Evolutionary conservation across 2,888 invertebrate genomes (phyloP).

Genomic region (Isoperla grammatica): DNA sequence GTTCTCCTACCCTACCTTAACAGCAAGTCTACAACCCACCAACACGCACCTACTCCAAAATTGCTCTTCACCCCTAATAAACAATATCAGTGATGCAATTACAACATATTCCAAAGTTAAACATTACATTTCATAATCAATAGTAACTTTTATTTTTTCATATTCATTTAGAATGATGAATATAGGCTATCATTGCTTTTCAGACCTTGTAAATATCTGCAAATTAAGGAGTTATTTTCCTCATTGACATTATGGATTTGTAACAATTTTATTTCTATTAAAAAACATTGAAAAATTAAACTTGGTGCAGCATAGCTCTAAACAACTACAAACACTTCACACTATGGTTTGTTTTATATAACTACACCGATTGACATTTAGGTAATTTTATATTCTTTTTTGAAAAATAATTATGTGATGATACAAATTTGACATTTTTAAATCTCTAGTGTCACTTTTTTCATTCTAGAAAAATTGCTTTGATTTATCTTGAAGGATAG

Average conservation of each 20-base stretch:
- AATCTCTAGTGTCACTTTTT: constrained; percentile 10
- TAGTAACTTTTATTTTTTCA: constrained; percentile 22
- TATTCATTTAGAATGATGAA: constrained; percentile 20
- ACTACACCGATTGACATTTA: constrained; percentile 13
- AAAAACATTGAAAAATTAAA: constrained; percentile 2
- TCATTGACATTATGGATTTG: not conserved
- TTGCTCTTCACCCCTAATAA: not conserved
- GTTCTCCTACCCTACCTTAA: not conserved
- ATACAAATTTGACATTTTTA: constrained; percentile 4
- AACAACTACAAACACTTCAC: not conserved
- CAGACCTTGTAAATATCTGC: constrained; percentile 13
- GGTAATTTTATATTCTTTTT: constrained; percentile 9
- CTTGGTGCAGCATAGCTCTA: not conserved
- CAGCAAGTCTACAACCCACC: constrained; percentile 6
- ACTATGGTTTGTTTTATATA: not conserved
- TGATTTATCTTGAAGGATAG: constrained; percentile 4
- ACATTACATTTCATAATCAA: constrained; percentile 19
- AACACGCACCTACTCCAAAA: not conserved
- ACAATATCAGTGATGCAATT: constrained; percentile 15
- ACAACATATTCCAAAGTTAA: constrained; percentile 25
- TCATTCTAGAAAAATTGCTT: constrained; percentile 11
- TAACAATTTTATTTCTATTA: constrained; percentile 4
- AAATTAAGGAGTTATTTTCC: constrained; percentile 14
- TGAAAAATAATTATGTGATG: constrained; percentile 14
- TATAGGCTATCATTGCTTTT: constrained; percentile 11